These are phyloP conservation scores for Petrolisthes manimaculis DNA, from an alignment of 2,888 invertebrate species.

Conservation along the genomic window DNA sequence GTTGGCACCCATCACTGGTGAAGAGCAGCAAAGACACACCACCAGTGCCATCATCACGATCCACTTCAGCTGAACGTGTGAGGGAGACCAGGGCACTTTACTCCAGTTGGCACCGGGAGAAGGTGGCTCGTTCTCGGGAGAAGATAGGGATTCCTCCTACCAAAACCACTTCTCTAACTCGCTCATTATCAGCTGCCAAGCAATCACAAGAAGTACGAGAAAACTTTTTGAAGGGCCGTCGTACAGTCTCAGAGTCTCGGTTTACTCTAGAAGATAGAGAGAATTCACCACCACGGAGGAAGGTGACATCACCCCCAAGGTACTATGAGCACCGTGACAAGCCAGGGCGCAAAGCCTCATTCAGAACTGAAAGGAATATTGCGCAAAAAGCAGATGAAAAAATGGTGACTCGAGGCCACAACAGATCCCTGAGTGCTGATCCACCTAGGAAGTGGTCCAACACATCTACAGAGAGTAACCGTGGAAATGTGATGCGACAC, in stretches of 20 bases:
- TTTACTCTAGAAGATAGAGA: conserved; percentile 62
- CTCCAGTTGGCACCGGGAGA: conserved; percentile 65
- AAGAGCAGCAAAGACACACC: conserved; percentile 53
- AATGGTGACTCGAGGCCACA: conserved; percentile 25
- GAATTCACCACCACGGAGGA: conserved; percentile 52
- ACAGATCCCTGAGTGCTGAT: conserved; percentile 51
- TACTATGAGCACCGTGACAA: conserved; percentile 40
- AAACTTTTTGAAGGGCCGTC: conserved; percentile 58
- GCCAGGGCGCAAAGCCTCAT: conserved; percentile 11
- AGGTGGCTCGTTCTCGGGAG: conserved; percentile 62
- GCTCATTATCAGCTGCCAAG: conserved; percentile 53
- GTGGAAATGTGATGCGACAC: conserved; percentile 52
- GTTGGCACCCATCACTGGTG: conserved; percentile 65
- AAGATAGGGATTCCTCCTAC: conserved; percentile 45
- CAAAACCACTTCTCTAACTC: conserved; percentile 42
- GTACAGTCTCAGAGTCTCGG: conserved; percentile 65
- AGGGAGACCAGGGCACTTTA: conserved; percentile 63
- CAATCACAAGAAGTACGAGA: conserved; percentile 47
- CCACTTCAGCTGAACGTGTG: conserved; percentile 63
- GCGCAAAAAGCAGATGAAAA: conserved; percentile 10
- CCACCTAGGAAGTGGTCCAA: conserved; percentile 50
- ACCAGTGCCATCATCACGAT: conserved; percentile 55
- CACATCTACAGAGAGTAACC: conserved; percentile 44
- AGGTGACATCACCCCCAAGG: conserved; percentile 29
- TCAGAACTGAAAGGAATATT: conserved; percentile 30